phyloP scores from a whole-genome alignment of 2,888 invertebrate genomes.

The Lacanobia wlatinum region DNA sequence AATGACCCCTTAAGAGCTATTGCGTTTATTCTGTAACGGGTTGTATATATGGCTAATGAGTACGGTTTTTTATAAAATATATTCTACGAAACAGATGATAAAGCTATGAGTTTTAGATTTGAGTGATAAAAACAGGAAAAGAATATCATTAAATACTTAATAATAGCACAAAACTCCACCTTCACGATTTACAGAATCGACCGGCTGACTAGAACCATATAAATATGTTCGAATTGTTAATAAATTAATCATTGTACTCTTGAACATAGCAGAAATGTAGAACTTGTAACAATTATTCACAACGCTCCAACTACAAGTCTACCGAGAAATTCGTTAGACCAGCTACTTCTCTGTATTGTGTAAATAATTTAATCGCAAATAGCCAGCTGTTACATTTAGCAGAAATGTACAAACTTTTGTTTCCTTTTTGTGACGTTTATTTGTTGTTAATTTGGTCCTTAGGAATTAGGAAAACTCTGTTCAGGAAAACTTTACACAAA shows the following conservation, averaged over 20 bases:
- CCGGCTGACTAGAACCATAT: background rate
- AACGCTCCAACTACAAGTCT: slow-evolving; percentile 1
- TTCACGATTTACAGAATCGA: too few species aligned
- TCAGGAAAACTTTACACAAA: background rate
- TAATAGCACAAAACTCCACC: too few species aligned
- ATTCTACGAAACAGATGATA: too few species aligned
- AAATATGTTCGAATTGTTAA: background rate
- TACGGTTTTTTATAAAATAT: too few species aligned
- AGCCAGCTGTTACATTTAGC: slow-evolving; percentile 25
- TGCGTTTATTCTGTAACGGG: too few species aligned
- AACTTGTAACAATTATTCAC: slow-evolving; percentile 13
- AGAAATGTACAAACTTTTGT: slow-evolving; percentile 24
- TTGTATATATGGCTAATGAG: too few species aligned
- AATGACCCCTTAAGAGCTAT: too few species aligned
- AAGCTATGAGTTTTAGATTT: too few species aligned
- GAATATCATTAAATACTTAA: too few species aligned
- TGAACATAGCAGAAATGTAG: background rate
- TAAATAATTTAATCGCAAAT: slow-evolving; percentile 37
- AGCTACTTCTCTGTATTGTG: slow-evolving; percentile 16
- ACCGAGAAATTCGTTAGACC: slow-evolving; percentile 14
- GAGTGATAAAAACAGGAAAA: too few species aligned
- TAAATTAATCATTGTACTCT: background rate
- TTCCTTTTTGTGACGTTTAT: slow-evolving; percentile 34
- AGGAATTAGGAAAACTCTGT: background rate
- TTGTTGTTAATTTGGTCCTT: slow-evolving; percentile 24